phyloP scores from a whole-genome alignment of 2,113 vertebrate species.

The Myrmophylax atrothorax region DNA sequence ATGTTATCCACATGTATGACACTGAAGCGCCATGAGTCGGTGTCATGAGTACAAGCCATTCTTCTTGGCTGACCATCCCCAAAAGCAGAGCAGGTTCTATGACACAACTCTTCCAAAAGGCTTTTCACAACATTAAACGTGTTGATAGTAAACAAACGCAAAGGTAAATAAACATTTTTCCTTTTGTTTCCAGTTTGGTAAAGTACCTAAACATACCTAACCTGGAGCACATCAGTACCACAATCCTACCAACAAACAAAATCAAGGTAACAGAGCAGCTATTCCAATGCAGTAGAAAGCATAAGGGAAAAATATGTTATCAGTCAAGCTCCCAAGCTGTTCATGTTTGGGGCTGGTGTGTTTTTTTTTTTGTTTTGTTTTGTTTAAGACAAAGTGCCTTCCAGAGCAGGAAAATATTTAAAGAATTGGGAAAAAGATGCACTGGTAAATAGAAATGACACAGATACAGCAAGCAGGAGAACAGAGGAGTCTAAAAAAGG shows the following conservation, averaged over 20 bases:
- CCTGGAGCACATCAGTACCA: background rate
- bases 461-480: background rate
- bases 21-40: accelerated
- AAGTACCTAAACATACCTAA: background rate
- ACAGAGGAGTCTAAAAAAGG: slow-evolving; percentile 47
- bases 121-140: background rate
- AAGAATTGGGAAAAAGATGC: background rate
- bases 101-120: background rate
- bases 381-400: background rate
- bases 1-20: accelerated
- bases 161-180: background rate
- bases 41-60: background rate
- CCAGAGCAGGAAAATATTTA: background rate
- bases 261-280: background rate
- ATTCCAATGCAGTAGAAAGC: background rate
- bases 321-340: background rate
- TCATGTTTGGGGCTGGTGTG: background rate
- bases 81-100: accelerated
- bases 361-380: background rate
- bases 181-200: background rate
- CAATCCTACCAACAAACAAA: background rate
- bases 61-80: background rate
- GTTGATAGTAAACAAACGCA: background rate
- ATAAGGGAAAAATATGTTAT: background rate
- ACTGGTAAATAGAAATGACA: slow-evolving; percentile 25